Evolutionary conservation across 2,797 vertebrate genomes (phyloP).

Genomic region (Ataeniobius toweri): DNA sequence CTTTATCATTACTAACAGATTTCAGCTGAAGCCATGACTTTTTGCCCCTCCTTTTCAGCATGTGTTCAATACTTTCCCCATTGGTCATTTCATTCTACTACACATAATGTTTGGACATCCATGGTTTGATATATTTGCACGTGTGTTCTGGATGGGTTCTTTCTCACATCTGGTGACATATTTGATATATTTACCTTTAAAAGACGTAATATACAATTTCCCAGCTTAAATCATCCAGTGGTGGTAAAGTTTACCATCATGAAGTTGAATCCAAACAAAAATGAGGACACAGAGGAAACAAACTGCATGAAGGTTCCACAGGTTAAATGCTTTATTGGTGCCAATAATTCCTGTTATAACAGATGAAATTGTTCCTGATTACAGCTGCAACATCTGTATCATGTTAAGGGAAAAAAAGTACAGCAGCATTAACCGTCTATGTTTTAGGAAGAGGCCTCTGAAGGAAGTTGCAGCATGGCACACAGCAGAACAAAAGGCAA

Average conservation of each 20-base stretch:
- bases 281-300: background rate
- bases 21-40: no score
- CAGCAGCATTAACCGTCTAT: slow-evolving; percentile 31
- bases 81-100: no score
- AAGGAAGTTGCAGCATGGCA: slow-evolving; percentile 38
- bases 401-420: slow-evolving; percentile 2
- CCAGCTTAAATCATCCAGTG: background rate
- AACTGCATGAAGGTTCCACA: background rate
- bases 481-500: slow-evolving; percentile 53
- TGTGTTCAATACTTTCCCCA: no score
- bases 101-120: no score
- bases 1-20: no score
- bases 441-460: slow-evolving; percentile 13
- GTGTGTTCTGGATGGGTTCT: no score
- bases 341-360: slow-evolving; percentile 4
- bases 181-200: no score
- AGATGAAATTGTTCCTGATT: slow-evolving; percentile 8
- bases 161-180: no score
- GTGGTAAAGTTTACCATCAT: background rate
- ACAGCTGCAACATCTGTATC: slow-evolving; percentile 15
- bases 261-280: background rate
- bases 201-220: background rate
- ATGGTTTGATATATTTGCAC: no score
- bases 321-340: slow-evolving; percentile 54
- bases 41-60: no score